These are phyloP conservation scores for Chaetops frenatus DNA, from an alignment of 2,113 vertebrate species.

Conservation along the genomic window DNA sequence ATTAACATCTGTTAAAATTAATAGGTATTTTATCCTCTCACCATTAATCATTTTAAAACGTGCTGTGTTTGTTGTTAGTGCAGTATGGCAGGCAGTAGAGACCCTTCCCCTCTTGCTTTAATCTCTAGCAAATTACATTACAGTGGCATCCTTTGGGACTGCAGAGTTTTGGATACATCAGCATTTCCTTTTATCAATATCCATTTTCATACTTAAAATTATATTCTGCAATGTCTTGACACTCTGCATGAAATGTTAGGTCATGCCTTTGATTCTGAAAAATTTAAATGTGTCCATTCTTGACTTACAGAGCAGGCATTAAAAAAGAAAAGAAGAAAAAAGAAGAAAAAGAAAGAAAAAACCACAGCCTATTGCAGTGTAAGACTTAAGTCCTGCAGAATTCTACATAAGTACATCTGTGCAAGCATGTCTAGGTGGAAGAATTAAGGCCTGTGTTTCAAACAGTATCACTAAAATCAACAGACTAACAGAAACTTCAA, in stretches of 20 bases:
- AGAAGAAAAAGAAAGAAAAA: accelerated
- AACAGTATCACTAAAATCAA: background rate
- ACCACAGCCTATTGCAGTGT: background rate
- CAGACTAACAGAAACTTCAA: background rate
- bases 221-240: background rate
- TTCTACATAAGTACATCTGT: background rate
- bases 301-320: background rate
- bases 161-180: background rate
- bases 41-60: constrained; percentile 38
- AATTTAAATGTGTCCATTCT: background rate
- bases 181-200: constrained; percentile 1
- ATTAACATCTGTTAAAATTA: constrained; percentile 51
- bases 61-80: background rate
- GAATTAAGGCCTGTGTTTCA: background rate
- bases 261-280: background rate
- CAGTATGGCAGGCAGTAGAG: background rate
- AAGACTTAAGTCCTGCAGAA: background rate
- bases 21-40: constrained; percentile 6
- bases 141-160: background rate
- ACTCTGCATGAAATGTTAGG: background rate
- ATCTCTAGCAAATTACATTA: constrained; percentile 33
- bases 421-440: background rate
- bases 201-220: constrained; percentile 17
- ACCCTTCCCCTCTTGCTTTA: constrained; percentile 22
- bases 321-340: accelerated